Evolutionary conservation across 2,113 vertebrate genomes (phyloP).

Genomic region (Nestor notabilis): DNA sequence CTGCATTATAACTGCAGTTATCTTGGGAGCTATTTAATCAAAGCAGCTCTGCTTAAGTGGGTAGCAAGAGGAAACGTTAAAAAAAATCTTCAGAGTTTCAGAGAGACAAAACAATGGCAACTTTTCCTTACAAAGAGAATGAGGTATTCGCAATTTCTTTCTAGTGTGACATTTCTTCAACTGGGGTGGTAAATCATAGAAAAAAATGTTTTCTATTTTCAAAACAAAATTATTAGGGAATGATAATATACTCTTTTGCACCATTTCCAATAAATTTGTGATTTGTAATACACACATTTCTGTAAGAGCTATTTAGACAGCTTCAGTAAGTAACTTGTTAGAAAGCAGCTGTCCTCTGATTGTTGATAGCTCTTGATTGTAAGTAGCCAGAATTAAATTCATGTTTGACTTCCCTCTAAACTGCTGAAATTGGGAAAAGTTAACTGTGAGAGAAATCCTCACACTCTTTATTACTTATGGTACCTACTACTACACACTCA

Average conservation of each 20-base stretch:
- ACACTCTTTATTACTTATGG: neutral
- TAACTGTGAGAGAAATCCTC: neutral
- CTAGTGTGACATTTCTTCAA: neutral
- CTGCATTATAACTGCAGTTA: constrained; percentile 56
- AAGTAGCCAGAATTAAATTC: neutral
- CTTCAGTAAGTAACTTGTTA: neutral
- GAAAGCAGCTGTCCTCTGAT: neutral
- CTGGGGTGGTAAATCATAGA: neutral
- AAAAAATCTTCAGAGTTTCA: constrained; percentile 39
- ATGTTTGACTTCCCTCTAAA: neutral
- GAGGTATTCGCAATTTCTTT: neutral
- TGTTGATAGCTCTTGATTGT: neutral
- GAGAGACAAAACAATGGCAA: constrained; percentile 31
- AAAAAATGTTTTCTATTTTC: neutral
- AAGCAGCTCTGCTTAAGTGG: constrained; percentile 66
- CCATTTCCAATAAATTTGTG: neutral
- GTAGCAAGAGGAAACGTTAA: constrained; percentile 41
- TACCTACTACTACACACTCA: neutral
- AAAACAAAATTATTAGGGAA: constrained; percentile 21
- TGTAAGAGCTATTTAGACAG: neutral
- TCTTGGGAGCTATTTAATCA: constrained; percentile 71
- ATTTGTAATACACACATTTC: neutral
- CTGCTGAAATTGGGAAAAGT: neutral
- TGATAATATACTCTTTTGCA: neutral
- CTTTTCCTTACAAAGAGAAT: constrained; percentile 28